A percentile compares a stretch with the other conserved stretches of the same genome.
These are phyloP conservation scores for Cataglyphis rosenhaueri DNA, from an alignment of 2,888 invertebrate genomes.

Conservation along the genomic window DNA sequence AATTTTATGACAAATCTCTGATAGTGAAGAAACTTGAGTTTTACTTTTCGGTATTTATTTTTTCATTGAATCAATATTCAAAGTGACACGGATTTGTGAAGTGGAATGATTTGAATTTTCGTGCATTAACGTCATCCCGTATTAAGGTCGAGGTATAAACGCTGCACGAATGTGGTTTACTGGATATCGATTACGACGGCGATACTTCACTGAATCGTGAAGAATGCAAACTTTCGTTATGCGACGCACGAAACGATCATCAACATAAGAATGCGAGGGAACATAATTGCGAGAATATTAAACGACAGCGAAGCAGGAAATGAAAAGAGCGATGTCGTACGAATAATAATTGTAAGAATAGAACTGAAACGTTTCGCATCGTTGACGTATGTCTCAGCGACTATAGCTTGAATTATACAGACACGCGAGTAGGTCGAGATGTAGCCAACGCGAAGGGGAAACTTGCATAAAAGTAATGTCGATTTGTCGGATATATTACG, in stretches of 20 bases:
- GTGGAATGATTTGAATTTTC: background rate
- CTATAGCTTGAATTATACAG: conserved; percentile 23
- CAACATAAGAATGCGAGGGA: conserved; percentile 1
- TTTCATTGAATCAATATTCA: background rate
- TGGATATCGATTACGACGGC: conserved; percentile 13
- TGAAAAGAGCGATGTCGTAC: background rate
- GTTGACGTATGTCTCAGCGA: background rate
- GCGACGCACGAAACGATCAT: background rate
- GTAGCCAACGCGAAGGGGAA: conserved; percentile 6
- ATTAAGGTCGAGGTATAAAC: conserved; percentile 1
- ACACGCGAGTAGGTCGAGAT: conserved; percentile 35
- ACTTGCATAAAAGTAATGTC: background rate
- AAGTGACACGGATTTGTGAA: background rate
- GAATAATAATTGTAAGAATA: conserved; percentile 24
- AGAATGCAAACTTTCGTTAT: background rate
- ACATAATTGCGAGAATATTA: background rate
- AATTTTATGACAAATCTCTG: background rate
- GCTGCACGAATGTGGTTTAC: background rate
- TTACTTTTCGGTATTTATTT: background rate
- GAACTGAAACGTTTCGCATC: background rate
- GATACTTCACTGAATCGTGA: conserved; percentile 19
- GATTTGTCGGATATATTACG: conserved; percentile 23
- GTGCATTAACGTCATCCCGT: background rate
- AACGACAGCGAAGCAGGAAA: background rate
- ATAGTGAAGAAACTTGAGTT: background rate